These are phyloP conservation scores for Anolis apletophallus DNA, from an alignment of 2,797 vertebrate genomes.

Conservation along the genomic window DNA sequence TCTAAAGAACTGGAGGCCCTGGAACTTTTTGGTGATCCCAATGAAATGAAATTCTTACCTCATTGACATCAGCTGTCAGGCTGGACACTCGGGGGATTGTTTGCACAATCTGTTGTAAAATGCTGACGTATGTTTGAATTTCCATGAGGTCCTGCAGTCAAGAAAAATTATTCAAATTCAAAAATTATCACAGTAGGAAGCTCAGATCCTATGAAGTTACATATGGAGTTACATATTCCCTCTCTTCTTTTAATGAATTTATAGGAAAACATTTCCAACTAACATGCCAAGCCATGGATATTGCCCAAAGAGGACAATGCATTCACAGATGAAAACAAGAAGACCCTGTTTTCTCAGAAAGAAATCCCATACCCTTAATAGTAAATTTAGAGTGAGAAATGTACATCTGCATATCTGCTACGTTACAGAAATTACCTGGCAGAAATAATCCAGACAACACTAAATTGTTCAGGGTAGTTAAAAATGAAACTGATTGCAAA, in stretches of 20 bases:
- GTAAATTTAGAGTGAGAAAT: no score
- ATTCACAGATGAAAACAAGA: no score
- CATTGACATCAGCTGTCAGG: constrained; percentile 81
- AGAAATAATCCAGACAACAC: no score
- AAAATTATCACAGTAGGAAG: background rate
- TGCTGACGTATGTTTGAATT: constrained; percentile 93
- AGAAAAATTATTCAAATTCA: constrained; percentile 38
- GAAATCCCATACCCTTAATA: background rate
- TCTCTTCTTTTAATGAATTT: background rate
- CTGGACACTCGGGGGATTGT: constrained; percentile 82
- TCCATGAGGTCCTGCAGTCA: constrained; percentile 90
- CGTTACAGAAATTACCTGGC: background rate
- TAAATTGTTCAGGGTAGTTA: no score
- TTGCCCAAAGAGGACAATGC: background rate
- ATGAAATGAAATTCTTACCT: constrained; percentile 80
- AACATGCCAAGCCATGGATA: background rate
- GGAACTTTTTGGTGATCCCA: background rate
- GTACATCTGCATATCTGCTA: background rate
- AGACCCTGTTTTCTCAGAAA: background rate
- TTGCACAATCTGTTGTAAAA: constrained; percentile 94
- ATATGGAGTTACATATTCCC: no score
- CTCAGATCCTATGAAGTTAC: background rate
- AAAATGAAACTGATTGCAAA: no score
- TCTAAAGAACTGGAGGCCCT: background rate
- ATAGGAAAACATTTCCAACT: background rate